These are phyloP conservation scores for Ctenochaetus hawaiiensis DNA, from an alignment of 2,797 vertebrate genomes.

Conservation along the genomic window DNA sequence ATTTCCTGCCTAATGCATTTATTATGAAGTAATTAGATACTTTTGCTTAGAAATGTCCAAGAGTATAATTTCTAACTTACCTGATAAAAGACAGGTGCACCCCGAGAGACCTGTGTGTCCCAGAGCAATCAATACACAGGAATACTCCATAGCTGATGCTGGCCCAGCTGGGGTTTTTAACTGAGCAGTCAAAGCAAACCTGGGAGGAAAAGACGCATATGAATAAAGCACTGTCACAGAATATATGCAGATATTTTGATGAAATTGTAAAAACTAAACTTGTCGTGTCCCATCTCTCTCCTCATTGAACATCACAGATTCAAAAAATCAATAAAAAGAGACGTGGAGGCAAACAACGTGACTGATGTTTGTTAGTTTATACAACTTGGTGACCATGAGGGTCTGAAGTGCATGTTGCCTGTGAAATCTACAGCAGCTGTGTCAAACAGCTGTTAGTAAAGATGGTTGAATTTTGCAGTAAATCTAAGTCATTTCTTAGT, in stretches of 20 bases:
- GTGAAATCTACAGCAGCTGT: not conserved
- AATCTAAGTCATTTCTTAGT: not conserved
- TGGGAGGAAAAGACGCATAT: conserved; percentile 51
- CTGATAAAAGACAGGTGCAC: conserved; percentile 96
- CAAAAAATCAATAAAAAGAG: conserved; percentile 21
- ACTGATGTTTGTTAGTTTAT: not conserved
- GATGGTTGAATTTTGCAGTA: not conserved
- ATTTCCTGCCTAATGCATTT: not conserved
- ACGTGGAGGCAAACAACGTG: conserved; percentile 18
- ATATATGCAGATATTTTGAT: not conserved
- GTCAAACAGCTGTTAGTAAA: conserved; percentile 59
- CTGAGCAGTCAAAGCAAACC: conserved; percentile 95
- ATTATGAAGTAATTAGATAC: not conserved
- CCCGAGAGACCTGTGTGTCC: conserved; percentile 94
- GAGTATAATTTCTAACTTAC: conserved; percentile 69
- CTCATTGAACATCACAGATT: not conserved
- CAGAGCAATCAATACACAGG: conserved; percentile 97
- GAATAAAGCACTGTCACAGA: not conserved
- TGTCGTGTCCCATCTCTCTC: not conserved
- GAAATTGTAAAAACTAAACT: not conserved
- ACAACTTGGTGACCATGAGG: not conserved
- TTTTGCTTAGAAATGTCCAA: not conserved
- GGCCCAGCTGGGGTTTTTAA: conserved; percentile 98
- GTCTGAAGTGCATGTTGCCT: conserved; percentile 19
- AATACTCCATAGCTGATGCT: conserved; percentile 98